Conservation (phyloP, 2,113 vertebrate genomes). For the Chaenogobius annularis region DNA sequence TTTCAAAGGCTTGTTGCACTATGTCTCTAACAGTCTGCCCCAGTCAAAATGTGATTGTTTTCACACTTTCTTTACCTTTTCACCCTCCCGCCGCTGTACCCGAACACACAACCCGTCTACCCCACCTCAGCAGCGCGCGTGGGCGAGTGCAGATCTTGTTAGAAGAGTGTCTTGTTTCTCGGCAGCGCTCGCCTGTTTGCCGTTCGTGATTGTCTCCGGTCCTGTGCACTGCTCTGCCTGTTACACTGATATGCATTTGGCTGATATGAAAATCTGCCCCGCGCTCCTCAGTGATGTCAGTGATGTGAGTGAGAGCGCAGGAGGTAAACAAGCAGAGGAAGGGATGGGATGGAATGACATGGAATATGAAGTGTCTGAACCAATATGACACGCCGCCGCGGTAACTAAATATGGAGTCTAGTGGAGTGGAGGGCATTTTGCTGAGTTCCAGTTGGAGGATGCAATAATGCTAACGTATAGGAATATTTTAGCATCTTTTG, state of each 20-base stretch:
- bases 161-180: conserved; percentile 61
- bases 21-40: no score
- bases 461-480: not conserved
- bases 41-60: no score
- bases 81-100: not conserved
- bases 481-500: not conserved
- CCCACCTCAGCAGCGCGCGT: conserved; percentile 50
- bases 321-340: conserved; percentile 25
- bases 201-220: conserved; percentile 71
- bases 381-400: conserved; percentile 36
- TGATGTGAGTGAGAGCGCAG: conserved; percentile 66
- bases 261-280: conserved; percentile 75
- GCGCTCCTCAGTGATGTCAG: not conserved
- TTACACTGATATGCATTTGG: conserved; percentile 75
- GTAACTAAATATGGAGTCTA: conserved; percentile 44
- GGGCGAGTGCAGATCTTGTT: conserved; percentile 56
- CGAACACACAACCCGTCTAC: conserved; percentile 42
- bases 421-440: conserved; percentile 9
- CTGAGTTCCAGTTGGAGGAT: conserved; percentile 16
- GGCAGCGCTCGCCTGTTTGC: conserved; percentile 59
- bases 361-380: conserved; percentile 59
- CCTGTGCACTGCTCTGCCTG: conserved; percentile 48
- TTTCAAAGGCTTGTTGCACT: no score
- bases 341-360: conserved; percentile 44
- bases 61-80: not conserved